phyloP scores from a whole-genome alignment of 92 coral and sea anemone genomes.

The Phymanthus crucifer region DNA sequence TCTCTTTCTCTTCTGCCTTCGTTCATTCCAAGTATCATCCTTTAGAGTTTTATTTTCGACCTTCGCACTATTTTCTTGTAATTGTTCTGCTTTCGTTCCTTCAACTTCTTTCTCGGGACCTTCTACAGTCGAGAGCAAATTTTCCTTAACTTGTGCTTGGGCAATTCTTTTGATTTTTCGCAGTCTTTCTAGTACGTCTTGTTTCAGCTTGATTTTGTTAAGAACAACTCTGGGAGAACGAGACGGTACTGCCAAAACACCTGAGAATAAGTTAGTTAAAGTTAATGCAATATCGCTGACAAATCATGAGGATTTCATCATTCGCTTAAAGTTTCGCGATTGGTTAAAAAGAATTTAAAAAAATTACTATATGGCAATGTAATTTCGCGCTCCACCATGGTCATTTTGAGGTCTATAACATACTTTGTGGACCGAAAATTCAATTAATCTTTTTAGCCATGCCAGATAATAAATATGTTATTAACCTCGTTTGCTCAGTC shows the following conservation, averaged over 20 bases:
- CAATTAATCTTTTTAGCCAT: too few relatives aligned
- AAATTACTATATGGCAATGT: too few relatives aligned
- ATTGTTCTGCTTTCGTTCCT: background rate
- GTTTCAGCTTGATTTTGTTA: slow-evolving; percentile 37
- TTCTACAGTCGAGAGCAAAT: background rate
- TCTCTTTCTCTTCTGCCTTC: background rate
- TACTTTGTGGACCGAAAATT: too few relatives aligned
- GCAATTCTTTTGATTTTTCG: slow-evolving; percentile 49
- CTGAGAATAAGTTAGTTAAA: background rate
- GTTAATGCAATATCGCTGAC: too few relatives aligned
- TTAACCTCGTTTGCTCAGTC: too few relatives aligned
- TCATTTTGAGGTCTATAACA: too few relatives aligned
- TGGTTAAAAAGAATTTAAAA: too few relatives aligned
- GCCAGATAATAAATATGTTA: too few relatives aligned
- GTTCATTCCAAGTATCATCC: slow-evolving; percentile 17
- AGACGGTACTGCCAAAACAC: background rate
- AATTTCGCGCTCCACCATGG: too few relatives aligned
- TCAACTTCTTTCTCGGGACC: background rate
- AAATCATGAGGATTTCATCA: too few relatives aligned
- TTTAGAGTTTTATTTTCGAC: background rate
- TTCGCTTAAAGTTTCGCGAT: too few relatives aligned
- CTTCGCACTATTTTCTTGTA: background rate
- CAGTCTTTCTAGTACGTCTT: slow-evolving; percentile 48
- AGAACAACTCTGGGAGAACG: slow-evolving; percentile 53
- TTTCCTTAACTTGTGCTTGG: slow-evolving; percentile 1